A percentile compares a stretch with the other conserved stretches of the same genome.
Evolutionary conservation across 2,113 vertebrate genomes (phyloP).

Genomic region (pig (Sus scrofa)): T2T-Sscrofa CM000827.6:60343001-60343500

Average conservation of each 20-base stretch:
- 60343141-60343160: not conserved
- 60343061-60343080: not conserved
- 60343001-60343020: conserved; percentile 13
- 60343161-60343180: not conserved
- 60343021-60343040: not conserved
- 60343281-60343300: conserved; percentile 33
- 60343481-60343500: not conserved
- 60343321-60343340: not conserved
- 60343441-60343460: not conserved
- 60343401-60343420: not conserved
- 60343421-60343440: not conserved
- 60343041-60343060: not conserved
- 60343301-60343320: not conserved
- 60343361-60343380: not conserved
- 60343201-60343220: conserved; percentile 8
- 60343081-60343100: not conserved
- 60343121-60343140: not conserved
- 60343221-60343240: not conserved
- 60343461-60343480: not conserved
- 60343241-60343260: not conserved
- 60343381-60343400: not conserved
- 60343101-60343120: not conserved
- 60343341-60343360: not conserved
- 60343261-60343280: conserved; percentile 28
- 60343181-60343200: not conserved